A percentile compares a stretch with the other conserved stretches of the same genome.
Conservation (phyloP, 35 echinoderm and acorn worm species). For the Anneissia japonica region DNA sequence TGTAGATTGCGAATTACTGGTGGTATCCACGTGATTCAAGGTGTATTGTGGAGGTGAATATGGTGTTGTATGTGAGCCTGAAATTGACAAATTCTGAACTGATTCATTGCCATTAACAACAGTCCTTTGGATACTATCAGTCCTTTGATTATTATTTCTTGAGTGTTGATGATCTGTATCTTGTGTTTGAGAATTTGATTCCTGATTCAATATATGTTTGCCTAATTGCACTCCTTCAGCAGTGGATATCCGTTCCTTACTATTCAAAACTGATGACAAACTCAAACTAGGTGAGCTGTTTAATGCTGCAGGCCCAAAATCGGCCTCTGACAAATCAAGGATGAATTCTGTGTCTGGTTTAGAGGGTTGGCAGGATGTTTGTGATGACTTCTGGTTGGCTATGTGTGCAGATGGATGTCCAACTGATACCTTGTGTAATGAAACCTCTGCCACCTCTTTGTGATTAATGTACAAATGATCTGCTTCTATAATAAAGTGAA, state of each 20-base stretch:
- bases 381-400: background rate
- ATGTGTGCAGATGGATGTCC: background rate
- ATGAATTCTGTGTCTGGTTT: slow-evolving; percentile 53
- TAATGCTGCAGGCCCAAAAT: slow-evolving; percentile 73
- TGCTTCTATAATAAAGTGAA: background rate
- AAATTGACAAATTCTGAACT: background rate
- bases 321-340: slow-evolving; percentile 88
- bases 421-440: background rate
- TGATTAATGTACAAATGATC: background rate
- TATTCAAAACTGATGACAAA: background rate
- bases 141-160: too few relatives aligned
- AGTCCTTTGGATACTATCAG: background rate
- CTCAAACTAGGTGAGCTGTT: background rate
- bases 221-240: background rate
- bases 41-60: background rate
- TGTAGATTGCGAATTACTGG: background rate
- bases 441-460: background rate
- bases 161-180: background rate
- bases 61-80: background rate
- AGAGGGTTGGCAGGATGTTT: background rate
- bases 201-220: background rate
- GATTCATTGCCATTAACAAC: background rate
- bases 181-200: background rate
- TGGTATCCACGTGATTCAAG: background rate
- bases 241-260: background rate